These are phyloP conservation scores for Trachurus trachurus DNA, from an alignment of 2,797 vertebrate genomes.

Conservation along the genomic window DNA sequence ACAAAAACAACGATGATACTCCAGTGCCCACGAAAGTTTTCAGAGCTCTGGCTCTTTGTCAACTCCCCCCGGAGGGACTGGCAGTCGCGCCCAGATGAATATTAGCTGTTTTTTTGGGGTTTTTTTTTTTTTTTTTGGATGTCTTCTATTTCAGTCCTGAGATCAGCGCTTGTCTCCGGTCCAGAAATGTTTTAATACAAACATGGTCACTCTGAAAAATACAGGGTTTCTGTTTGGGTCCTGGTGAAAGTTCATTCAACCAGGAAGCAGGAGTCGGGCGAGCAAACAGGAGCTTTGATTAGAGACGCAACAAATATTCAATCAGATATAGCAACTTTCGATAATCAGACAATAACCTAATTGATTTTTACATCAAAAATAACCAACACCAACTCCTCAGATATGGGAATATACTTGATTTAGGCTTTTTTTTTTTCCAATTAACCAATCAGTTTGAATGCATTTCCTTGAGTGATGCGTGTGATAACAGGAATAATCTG, in stretches of 20 bases:
- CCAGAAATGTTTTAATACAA: constrained; percentile 28
- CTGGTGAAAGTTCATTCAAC: neutral
- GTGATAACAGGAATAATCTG: no score
- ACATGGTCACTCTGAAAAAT: constrained; percentile 13
- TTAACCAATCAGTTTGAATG: neutral
- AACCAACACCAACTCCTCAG: neutral
- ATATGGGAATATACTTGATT: neutral
- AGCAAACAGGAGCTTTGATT: neutral
- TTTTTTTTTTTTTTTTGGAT: constrained; percentile 12
- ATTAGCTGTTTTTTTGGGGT: constrained; percentile 21
- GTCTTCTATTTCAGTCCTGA: constrained; percentile 49
- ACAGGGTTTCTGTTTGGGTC: constrained; percentile 1
- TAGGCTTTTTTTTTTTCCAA: neutral
- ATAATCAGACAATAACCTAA: neutral
- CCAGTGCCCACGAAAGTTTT: constrained; percentile 23
- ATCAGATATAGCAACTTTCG: neutral
- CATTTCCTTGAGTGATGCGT: neutral
- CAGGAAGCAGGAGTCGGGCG: neutral
- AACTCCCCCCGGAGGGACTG: constrained; percentile 30
- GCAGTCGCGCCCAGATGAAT: constrained; percentile 43
- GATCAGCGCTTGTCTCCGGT: constrained; percentile 27
- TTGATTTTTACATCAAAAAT: neutral
- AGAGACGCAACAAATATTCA: accelerated
- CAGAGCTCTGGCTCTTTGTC: constrained; percentile 41
- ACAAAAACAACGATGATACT: constrained; percentile 34